A percentile compares a stretch with the other conserved stretches of the same genome.
These are phyloP conservation scores for Netelia melanura DNA, from an alignment of 2,888 invertebrate species.

Conservation along the genomic window DNA sequence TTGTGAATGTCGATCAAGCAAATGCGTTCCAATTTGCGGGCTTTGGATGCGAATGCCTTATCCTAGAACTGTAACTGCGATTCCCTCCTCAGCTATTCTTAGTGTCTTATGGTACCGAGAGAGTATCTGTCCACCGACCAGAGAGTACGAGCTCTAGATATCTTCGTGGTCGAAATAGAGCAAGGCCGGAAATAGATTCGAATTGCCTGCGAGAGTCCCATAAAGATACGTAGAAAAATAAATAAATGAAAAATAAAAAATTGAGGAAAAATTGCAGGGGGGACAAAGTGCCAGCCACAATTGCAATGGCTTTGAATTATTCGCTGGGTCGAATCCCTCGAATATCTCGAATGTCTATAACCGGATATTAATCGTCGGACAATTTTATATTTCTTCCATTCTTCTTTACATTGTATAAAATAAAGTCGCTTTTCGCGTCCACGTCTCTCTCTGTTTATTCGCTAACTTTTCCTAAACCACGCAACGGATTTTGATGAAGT, in stretches of 20 bases:
- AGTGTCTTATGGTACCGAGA: constrained; percentile 55
- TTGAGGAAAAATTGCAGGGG: too few relatives aligned
- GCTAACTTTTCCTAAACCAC: too few relatives aligned
- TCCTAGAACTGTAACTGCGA: constrained; percentile 7
- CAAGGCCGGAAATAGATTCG: constrained; percentile 72
- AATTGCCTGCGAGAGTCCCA: constrained; percentile 69
- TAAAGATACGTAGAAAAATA: constrained; percentile 51
- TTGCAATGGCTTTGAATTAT: constrained; percentile 14
- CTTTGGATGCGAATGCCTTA: constrained; percentile 1
- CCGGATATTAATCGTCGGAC: too few relatives aligned
- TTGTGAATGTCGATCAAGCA: not conserved
- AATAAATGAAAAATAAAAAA: constrained; percentile 14
- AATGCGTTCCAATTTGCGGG: constrained; percentile 22
- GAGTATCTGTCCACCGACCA: constrained; percentile 41
- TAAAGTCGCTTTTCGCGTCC: too few relatives aligned
- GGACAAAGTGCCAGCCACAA: not conserved
- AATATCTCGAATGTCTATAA: not conserved
- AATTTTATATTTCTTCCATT: too few relatives aligned
- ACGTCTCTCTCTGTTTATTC: too few relatives aligned
- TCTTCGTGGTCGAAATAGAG: constrained; percentile 72
- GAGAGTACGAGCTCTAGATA: constrained; percentile 69
- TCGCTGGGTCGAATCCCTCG: constrained; percentile 17
- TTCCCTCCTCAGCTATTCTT: constrained; percentile 56
- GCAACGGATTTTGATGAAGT: too few relatives aligned
- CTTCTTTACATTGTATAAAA: too few relatives aligned